These are phyloP conservation scores for Pelagia noctiluca DNA, from an alignment of 30 jellyfish, hydroid and myxozoan genomes.

Conservation along the genomic window DNA sequence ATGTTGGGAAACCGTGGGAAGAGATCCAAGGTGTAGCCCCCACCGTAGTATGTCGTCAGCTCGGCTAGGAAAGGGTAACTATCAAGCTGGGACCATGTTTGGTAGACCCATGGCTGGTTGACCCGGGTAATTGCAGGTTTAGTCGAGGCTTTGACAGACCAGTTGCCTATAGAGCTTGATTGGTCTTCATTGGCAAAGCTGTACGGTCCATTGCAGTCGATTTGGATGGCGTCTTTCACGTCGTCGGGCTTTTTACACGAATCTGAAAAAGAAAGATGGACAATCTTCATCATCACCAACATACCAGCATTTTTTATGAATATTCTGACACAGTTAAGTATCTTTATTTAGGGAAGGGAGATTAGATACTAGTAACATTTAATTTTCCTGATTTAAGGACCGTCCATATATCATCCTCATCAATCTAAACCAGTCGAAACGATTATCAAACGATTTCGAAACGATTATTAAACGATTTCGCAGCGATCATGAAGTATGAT, in stretches of 20 bases:
- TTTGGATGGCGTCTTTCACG: slow-evolving; percentile 54
- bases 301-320: no score
- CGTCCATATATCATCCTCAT: no score
- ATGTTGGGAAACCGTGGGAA: slow-evolving; percentile 91
- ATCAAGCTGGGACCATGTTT: slow-evolving; percentile 90
- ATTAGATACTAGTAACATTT: no score
- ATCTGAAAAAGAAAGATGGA: slow-evolving; percentile 41
- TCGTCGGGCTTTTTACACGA: slow-evolving; percentile 71
- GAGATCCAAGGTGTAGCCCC: slow-evolving; percentile 93
- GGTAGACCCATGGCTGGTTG: slow-evolving; percentile 92
- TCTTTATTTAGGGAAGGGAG: no score
- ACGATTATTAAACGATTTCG: no score
- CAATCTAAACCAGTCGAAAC: no score
- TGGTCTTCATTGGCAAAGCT: slow-evolving; percentile 56
- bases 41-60: slow-evolving; percentile 92
- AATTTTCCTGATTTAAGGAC: no score
- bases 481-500: no score
- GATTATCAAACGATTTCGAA: no score
- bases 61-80: slow-evolving; percentile 96
- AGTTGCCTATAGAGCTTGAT: slow-evolving; percentile 55
- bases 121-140: slow-evolving; percentile 66
- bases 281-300: no score
- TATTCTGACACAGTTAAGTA: no score
- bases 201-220: slow-evolving; percentile 85
- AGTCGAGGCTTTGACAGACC: slow-evolving; percentile 57